phyloP scores from a whole-genome alignment of 2,797 vertebrate species.

The Parambassis ranga region DNA sequence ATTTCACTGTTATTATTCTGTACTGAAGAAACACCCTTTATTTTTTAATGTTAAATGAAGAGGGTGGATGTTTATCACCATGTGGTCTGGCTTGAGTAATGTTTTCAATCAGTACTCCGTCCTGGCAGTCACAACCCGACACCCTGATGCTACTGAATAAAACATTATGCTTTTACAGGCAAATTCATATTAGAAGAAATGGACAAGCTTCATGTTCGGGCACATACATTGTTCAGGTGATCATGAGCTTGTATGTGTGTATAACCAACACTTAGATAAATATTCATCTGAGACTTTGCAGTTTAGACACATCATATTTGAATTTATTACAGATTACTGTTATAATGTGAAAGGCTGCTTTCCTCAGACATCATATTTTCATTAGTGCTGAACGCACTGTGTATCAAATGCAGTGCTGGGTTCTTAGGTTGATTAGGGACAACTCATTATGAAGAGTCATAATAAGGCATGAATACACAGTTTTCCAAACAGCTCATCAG shows the following conservation, averaged over 20 bases:
- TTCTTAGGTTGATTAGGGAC: neutral
- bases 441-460: neutral
- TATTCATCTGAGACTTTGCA: conserved; percentile 33
- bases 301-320: conserved; percentile 50
- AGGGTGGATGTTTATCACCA: conserved; percentile 6
- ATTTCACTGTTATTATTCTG: too few species aligned
- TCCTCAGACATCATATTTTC: conserved; percentile 20
- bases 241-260: neutral
- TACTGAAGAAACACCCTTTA: too few species aligned
- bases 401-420: neutral
- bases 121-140: conserved; percentile 36
- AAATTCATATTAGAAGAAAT: conserved; percentile 44
- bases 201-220: neutral
- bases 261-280: conserved; percentile 35
- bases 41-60: neutral
- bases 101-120: conserved; percentile 32
- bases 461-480: neutral
- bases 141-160: conserved; percentile 65
- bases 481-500: neutral
- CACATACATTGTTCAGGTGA: conserved; percentile 8
- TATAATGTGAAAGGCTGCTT: conserved; percentile 49
- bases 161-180: conserved; percentile 43
- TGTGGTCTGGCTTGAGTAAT: conserved; percentile 18
- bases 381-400: neutral
- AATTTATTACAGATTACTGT: conserved; percentile 56